Percentiles rank a stretch among this genome's conserved stretches.
Evolutionary conservation across 2,113 vertebrate species (phyloP).

Genomic region (human (Homo sapiens)): GRCh38 chr1:68236001-68236500

Average conservation of each 20-base stretch:
- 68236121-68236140: not conserved
- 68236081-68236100: constrained; percentile 30
- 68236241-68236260: not conserved
- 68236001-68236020: not conserved
- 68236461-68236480: too few relatives aligned
- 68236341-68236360: not conserved
- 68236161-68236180: not conserved
- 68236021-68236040: not conserved
- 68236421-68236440: too few relatives aligned
- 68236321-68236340: not conserved
- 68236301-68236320: not conserved
- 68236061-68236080: constrained; percentile 8
- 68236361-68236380: not conserved
- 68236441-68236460: too few relatives aligned
- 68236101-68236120: not conserved
- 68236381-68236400: not conserved
- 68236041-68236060: constrained; percentile 29
- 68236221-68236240: not conserved
- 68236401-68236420: too few relatives aligned
- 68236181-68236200: constrained; percentile 15
- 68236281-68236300: not conserved
- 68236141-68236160: not conserved
- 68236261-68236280: not conserved
- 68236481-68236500: too few relatives aligned
- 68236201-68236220: not conserved